Evolutionary conservation across 2,113 vertebrate species (phyloP).

Genomic region (Oxyura jamaicensis): DNA sequence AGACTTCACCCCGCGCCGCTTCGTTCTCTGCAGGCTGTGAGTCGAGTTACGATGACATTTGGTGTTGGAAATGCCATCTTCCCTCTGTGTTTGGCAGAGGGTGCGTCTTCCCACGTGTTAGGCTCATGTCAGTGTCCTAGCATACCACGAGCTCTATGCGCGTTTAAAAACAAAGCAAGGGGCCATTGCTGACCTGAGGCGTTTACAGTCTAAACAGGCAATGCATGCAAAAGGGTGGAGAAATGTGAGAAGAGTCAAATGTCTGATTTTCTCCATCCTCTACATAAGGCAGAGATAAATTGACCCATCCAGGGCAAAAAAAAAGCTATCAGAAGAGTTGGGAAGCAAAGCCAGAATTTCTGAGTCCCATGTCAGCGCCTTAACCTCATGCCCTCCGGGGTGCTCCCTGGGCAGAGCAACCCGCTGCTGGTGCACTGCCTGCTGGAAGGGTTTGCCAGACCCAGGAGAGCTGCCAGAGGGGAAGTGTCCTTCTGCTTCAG

Average conservation of each 20-base stretch:
- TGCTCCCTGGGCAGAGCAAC: background rate
- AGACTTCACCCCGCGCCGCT: background rate
- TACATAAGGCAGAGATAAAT: background rate
- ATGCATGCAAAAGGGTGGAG: background rate
- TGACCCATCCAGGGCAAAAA: background rate
- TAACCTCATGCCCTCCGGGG: background rate
- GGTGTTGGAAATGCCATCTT: background rate
- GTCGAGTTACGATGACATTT: background rate
- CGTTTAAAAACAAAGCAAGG: background rate
- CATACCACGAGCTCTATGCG: background rate
- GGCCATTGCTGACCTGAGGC: background rate
- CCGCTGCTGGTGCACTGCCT: background rate
- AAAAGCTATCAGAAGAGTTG: background rate
- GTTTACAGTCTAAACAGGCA: background rate
- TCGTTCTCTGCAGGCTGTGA: background rate
- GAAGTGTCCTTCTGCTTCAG: background rate
- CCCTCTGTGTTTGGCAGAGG: background rate
- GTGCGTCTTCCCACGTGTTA: background rate
- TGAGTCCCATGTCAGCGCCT: background rate
- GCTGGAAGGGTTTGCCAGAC: background rate
- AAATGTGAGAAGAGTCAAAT: background rate
- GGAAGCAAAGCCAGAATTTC: background rate
- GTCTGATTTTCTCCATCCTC: background rate
- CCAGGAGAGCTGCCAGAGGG: background rate
- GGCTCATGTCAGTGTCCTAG: background rate